Base-by-base conservation (phyloP, 1,140 invertebrate genomes). In the Drosophila virilis region DNA sequence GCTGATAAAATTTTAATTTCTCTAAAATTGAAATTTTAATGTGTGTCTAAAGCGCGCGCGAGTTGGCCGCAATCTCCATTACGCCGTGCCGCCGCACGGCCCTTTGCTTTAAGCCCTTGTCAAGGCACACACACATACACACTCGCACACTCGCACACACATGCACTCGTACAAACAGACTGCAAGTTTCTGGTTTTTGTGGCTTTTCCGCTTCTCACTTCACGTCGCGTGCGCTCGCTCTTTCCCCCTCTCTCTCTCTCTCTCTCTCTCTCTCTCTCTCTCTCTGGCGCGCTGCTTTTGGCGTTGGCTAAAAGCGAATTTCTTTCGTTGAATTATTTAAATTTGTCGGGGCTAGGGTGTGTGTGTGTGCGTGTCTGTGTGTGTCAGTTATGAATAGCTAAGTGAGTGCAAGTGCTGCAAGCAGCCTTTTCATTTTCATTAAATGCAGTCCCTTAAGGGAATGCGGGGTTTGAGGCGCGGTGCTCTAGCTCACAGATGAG, bases 1-100 rank as follows among this genome's bases (percentile, higher is more conserved):
- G 64, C 66, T 78, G 80, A 83, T 83, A 83, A 79, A 83, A 83
- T 83, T 79, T 83, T 83, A 79, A 83, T 83, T 76, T 83, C 48
- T 72, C 67, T 65, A 79, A 83, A 83, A 83, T 83, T 83, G 80
- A 64, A 83, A 83, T 83, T 83, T 84, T 82, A 82, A 82, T 82
- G 79, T 78, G 75, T 80, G 78, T 60, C 73, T 81, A 80, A 48
- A 37, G 54, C 52, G 78, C 46, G 70, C 52, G 61, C 76, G 70
- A 67, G 61, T 83, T 72, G 40, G 60, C 57, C 35, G 33, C 61
- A 59, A 70, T 70, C 48, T 61, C 38, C 48, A 52, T 51, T 55
- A 13, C 58, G 38, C 32, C 38, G 38, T 61, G 32, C 64, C 40
- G 59, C 46, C 59, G 42, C 45, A 50, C 33, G 46, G 46, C 40